Conservation (phyloP, 2,113 vertebrate species). For the Trematocara nigrifrons region DNA sequence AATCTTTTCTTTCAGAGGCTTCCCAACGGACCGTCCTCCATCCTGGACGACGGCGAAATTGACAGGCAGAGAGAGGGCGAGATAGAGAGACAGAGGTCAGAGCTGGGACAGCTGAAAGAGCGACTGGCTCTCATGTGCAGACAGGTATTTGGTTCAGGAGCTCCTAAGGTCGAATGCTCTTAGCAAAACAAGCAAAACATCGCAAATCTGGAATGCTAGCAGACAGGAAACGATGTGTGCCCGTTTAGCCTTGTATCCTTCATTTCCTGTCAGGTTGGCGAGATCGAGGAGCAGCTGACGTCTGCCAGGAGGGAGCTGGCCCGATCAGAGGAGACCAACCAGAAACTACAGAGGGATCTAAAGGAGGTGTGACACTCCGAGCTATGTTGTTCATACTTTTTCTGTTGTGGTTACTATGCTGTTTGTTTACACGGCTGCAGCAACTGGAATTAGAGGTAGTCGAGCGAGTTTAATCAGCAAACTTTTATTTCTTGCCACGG, state of each 20-base stretch:
- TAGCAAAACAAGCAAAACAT: neutral
- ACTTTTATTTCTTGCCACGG: neutral
- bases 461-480: neutral
- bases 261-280: conserved; percentile 74
- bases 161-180: neutral
- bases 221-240: neutral
- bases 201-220: neutral
- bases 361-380: conserved; percentile 77
- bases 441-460: neutral
- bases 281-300: conserved; percentile 88
- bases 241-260: neutral
- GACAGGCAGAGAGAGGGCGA: conserved; percentile 79
- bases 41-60: conserved; percentile 61
- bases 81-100: conserved; percentile 81
- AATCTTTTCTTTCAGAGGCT: conserved; percentile 68
- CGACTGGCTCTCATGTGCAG: conserved; percentile 85
- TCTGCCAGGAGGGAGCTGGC: conserved; percentile 84
- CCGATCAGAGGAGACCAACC: conserved; percentile 84
- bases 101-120: conserved; percentile 86
- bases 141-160: conserved; percentile 62
- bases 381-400: neutral
- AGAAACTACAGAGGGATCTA: conserved; percentile 87
- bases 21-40: conserved; percentile 79
- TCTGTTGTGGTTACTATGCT: conserved; percentile 29
- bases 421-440: conserved; percentile 25